Conservation (phyloP, 2,797 vertebrate genomes). For the Takifugu rubripes region DNA sequence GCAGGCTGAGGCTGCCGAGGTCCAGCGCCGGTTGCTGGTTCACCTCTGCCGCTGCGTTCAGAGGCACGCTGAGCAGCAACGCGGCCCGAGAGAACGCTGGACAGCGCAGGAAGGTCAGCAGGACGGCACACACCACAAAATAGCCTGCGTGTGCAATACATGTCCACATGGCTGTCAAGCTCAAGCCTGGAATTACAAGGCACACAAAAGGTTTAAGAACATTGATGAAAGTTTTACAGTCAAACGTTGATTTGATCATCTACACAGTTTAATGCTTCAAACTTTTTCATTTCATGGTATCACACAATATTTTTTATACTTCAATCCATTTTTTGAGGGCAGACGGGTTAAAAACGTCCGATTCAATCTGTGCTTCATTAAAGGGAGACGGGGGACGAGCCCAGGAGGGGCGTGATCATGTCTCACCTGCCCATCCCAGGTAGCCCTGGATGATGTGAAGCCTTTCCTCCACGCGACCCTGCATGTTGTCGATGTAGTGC, state of each 20-base stretch:
- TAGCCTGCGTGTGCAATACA: conserved; percentile 71
- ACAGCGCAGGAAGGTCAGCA: conserved; percentile 79
- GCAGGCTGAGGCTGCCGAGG: conserved; percentile 67
- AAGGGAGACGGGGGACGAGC: neutral
- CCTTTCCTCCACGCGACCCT: conserved; percentile 65
- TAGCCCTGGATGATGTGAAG: conserved; percentile 74
- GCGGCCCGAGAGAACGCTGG: conserved; percentile 55
- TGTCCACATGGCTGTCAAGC: conserved; percentile 70
- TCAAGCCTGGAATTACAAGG: conserved; percentile 65
- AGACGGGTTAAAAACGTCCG: no score
- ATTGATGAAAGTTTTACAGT: no score
- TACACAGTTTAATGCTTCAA: no score
- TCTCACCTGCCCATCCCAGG: conserved; percentile 75
- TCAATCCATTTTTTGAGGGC: no score
- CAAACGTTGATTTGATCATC: no score
- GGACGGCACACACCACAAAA: conserved; percentile 70
- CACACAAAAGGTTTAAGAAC: no score
- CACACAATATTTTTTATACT: no score
- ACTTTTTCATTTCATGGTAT: no score
- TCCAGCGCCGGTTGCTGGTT: conserved; percentile 76
- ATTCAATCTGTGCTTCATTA: no score
- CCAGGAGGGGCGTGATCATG: neutral
- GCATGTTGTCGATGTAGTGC: conserved; percentile 71
- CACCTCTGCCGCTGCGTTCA: conserved; percentile 72
- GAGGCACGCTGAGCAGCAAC: conserved; percentile 74